Base-by-base conservation (phyloP, 2,888 invertebrate genomes). In the Caenorhabditis panamensis region DNA sequence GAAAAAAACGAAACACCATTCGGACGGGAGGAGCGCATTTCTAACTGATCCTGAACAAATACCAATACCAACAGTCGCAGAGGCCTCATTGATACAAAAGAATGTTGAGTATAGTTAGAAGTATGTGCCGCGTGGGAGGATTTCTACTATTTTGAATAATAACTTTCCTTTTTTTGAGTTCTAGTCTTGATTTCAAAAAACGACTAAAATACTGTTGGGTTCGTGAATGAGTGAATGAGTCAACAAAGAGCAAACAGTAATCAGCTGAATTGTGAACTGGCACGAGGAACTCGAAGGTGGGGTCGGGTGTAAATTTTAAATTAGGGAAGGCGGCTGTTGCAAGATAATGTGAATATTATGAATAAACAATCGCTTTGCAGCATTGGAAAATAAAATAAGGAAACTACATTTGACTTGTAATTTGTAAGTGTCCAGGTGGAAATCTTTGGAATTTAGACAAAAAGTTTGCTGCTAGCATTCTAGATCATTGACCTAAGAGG, bases 221-320 rank as follows among this genome's bases (percentile, higher is more conserved):
- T 47, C 5, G 20, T 47, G 9, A 16, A 24, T 56, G 36, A 51
- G 51, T 2, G 49, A 49, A 22, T 51, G 72, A 72, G 51, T 72
- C 63, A 72, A 64, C 75, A 75, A 56, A 73, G 64, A 64, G 49
- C 73, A 64, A 75, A 75, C 59, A 75, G 75, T 66, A 66, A 75
- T 75, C 75, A 75, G 75, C 75, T 75, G 75, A 53, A 53, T 20
- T 18, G 47, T 47, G 47, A 47, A 47, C 18, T 5, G 18, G 20
- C 47, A 47, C 47, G 47, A n/a, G 47, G 56, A 31, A 28, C 28
- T 28, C 54, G 51, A 13, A 11, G 51, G 51, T 71, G 69, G 41
- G 61, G 41, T 62, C 41, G 41, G 26, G 37, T 54, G 62, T 28
- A 26, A 56, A 61, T 69, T 59, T 61, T 31, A 28, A 28, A 59